A percentile compares a stretch with the other conserved stretches of the same genome.
These are phyloP conservation scores for Distichodus sexfasciatus DNA, from an alignment of 2,797 vertebrate species.

Conservation along the genomic window DNA sequence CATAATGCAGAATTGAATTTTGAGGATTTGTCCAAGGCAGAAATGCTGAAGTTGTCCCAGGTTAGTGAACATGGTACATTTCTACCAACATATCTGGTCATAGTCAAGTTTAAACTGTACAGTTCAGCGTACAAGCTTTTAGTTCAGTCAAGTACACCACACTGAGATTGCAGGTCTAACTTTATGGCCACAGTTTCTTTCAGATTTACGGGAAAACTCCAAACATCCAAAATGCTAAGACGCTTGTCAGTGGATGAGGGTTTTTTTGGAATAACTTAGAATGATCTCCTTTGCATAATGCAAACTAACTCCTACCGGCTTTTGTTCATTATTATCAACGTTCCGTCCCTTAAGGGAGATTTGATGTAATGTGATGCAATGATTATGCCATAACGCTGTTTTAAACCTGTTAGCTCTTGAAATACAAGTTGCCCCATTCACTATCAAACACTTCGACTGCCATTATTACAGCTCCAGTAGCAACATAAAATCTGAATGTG, in stretches of 20 bases:
- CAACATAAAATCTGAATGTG: constrained; percentile 49
- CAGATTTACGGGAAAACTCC: not conserved
- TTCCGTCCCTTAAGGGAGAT: not conserved
- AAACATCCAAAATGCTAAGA: not conserved
- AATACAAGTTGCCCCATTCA: not conserved
- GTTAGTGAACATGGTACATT: not conserved
- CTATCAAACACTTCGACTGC: not conserved
- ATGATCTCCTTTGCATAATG: not conserved
- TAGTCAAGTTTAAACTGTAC: not conserved
- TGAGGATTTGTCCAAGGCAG: not conserved
- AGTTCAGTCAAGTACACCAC: not conserved
- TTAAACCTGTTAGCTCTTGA: too few relatives aligned
- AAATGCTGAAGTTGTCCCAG: not conserved
- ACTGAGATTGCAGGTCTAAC: not conserved
- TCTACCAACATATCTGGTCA: not conserved
- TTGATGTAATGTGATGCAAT: not conserved
- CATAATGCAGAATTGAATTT: not conserved
- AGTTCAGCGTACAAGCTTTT: not conserved
- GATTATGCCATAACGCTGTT: not conserved
- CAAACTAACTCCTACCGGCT: not conserved
- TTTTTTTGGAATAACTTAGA: not conserved
- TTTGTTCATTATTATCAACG: not conserved
- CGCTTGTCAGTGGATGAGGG: not conserved
- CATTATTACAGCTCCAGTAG: not conserved
- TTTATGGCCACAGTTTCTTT: too few relatives aligned